Evolutionary conservation across 1,140 invertebrate genomes (phyloP).

Genomic region (Manduca sexta): DNA sequence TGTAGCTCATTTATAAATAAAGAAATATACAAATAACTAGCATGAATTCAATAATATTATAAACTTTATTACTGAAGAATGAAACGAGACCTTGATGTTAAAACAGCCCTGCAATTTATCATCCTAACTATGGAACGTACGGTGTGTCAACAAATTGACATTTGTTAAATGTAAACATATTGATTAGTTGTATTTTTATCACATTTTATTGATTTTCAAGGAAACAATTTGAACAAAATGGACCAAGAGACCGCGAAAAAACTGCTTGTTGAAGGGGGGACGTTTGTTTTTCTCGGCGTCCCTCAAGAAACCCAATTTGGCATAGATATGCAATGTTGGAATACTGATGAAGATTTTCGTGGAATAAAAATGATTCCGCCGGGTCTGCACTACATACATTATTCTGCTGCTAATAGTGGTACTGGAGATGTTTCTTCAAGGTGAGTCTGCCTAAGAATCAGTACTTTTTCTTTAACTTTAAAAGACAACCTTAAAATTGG

Average conservation of each 20-base stretch:
- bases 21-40: too few species aligned
- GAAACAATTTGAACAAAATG: conserved; percentile 69
- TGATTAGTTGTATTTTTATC: conserved; percentile 22
- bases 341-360: conserved; percentile 92
- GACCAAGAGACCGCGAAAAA: conserved; percentile 84
- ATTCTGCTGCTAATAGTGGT: conserved; percentile 78
- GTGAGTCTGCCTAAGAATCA: conserved; percentile 17
- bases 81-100: too few species aligned
- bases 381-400: conserved; percentile 96
- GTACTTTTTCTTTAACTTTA: too few species aligned
- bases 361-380: conserved; percentile 99
- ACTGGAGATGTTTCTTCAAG: conserved; percentile 42
- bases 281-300: conserved; percentile 87
- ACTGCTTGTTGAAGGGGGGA: conserved; percentile 87
- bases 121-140: too few species aligned
- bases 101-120: too few species aligned
- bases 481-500: too few species aligned
- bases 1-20: too few species aligned
- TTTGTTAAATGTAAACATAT: conserved; percentile 18
- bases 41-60: too few species aligned
- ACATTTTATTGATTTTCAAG: conserved; percentile 13
- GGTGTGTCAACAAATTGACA: neutral
- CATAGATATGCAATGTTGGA: conserved; percentile 97
- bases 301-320: conserved; percentile 94
- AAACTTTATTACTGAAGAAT: too few species aligned